Evolutionary conservation across 2,113 vertebrate genomes (phyloP).

Genomic region (Baryphthengus martii): DNA sequence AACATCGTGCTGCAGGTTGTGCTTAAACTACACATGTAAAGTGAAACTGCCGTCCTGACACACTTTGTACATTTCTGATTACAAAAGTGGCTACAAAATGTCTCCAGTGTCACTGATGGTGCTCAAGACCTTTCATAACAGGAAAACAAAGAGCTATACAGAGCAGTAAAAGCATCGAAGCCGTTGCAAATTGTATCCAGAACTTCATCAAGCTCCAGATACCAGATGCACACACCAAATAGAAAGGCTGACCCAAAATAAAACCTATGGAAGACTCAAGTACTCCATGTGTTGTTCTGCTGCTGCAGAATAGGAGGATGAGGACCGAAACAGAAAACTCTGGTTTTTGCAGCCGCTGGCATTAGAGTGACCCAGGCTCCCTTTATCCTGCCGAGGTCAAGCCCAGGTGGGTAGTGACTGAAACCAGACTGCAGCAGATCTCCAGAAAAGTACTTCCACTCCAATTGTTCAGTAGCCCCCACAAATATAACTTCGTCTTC

Average conservation of each 20-base stretch:
- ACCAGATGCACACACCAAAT: background rate
- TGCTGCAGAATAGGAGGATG: background rate
- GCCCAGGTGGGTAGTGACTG: fast-evolving
- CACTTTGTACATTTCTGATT: background rate
- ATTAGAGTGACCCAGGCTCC: background rate
- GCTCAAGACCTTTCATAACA: background rate
- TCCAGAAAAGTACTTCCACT: background rate
- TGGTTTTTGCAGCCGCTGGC: background rate
- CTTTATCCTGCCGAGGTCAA: background rate
- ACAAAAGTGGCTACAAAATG: background rate
- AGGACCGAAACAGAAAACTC: background rate
- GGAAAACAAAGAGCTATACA: background rate
- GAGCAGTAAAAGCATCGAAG: background rate
- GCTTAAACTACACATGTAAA: fast-evolving
- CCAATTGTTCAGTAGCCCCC: background rate
- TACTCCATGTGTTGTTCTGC: background rate
- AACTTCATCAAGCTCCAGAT: background rate
- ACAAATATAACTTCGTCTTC: background rate
- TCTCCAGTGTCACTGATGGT: background rate
- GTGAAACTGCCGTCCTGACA: background rate
- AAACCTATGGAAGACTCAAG: background rate
- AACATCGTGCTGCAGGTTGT: background rate
- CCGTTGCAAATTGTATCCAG: background rate
- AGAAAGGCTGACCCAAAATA: background rate
- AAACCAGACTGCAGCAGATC: background rate